Base-by-base conservation (phyloP, 2,888 invertebrate species). In the Protonemura montana region DNA sequence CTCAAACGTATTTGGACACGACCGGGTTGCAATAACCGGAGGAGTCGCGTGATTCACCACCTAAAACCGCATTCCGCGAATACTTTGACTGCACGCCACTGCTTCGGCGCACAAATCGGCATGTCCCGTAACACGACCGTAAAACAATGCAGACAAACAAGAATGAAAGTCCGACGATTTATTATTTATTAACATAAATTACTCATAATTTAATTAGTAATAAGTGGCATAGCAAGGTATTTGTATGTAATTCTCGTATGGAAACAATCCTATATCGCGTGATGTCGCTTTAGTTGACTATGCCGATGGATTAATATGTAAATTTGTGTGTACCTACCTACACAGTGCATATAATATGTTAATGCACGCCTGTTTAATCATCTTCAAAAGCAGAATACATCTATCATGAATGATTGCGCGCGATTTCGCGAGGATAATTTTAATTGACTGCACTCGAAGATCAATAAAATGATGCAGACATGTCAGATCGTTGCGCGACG, bases 121-220 rank as follows among this genome's bases (percentile, higher is more conserved):
- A 2, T 21, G 59, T 13, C 59, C 59, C 59, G 21, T 59, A 13
- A 59, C 59, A 59, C 21, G 59, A 59, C 21, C 59, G 21, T 59
- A 59, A 59, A 59, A 59, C 59, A 59, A 59, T 59, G 59, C 59
- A 7, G 16, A 59, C 59, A 59, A 59, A 21, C 59, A 59, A 10
- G 59, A 59, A 59, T 59, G 59, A 59, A 59, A 59, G 59, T 59
- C 59, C 6, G 59, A 59, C 21, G 59, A 59, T 59, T 59, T 59
- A 59, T 59, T 59, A 59, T 35, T 35, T 35, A 59, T 59, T 59
- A 59, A 59, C 59, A 59, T 59, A 59, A 59, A 59, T 59, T 59
- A 59, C 59, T 59, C 59, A 59, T 59, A 59, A 59, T 59, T 59
- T 59, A 59, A 59, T 59, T 59, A 59, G 59, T 59, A 59, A 59